A percentile compares a stretch with the other conserved stretches of the same genome.
Conservation (phyloP, 2,797 vertebrate species). For the Epinephelus awoara region DNA sequence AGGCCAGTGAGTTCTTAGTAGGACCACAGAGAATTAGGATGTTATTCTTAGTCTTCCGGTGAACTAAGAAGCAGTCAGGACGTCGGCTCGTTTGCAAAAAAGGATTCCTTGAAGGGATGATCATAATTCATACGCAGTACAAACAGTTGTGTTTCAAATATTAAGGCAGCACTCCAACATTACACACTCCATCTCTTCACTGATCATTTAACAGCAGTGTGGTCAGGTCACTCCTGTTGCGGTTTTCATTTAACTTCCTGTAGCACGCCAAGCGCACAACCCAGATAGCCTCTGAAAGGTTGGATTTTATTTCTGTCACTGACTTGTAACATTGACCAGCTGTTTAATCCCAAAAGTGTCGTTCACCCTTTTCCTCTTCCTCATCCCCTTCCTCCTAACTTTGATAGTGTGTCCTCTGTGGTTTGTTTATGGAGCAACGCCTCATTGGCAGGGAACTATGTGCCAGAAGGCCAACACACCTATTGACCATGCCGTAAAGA, state of each 20-base stretch:
- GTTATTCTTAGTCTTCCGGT: conserved; percentile 65
- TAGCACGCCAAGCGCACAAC: conserved; percentile 5
- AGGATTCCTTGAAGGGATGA: conserved; percentile 18
- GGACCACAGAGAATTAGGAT: conserved; percentile 56
- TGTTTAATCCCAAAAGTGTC: conserved; percentile 55
- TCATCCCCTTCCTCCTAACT: conserved; percentile 37
- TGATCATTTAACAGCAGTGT: conserved; percentile 27
- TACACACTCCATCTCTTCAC: conserved; percentile 4
- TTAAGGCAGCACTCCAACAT: neutral
- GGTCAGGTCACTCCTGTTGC: conserved; percentile 22
- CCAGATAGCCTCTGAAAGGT: conserved; percentile 13
- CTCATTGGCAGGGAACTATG: conserved; percentile 58
- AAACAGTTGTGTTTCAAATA: conserved; percentile 12
- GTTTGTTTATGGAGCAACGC: conserved; percentile 65
- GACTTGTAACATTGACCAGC: conserved; percentile 43
- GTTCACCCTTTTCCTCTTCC: conserved; percentile 51
- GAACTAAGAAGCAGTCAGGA: conserved; percentile 33
- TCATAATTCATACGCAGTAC: conserved; percentile 14
- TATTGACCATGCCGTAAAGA: conserved; percentile 51
- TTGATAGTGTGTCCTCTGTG: conserved; percentile 53
- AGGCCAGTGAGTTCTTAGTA: conserved; percentile 37
- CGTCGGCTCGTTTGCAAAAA: conserved; percentile 22
- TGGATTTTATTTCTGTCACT: conserved; percentile 39
- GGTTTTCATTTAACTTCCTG: conserved; percentile 20
- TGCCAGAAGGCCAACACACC: conserved; percentile 35